A percentile compares a stretch with the other conserved stretches of the same genome.
phyloP scores from a whole-genome alignment of 2,113 vertebrate genomes.

The Bujurquina vittata region DNA sequence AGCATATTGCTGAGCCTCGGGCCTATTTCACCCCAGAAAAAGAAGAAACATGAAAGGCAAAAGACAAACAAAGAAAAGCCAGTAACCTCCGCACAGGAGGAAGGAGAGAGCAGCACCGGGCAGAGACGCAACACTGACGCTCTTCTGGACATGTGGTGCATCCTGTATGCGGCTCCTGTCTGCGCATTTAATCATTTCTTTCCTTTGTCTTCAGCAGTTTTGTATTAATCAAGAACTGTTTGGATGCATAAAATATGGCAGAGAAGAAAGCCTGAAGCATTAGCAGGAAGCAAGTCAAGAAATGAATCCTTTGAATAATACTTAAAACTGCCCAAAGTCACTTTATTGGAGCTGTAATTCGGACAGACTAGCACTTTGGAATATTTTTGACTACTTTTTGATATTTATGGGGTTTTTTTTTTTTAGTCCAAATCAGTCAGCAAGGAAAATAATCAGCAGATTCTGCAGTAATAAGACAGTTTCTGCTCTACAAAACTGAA shows the following conservation, averaged over 20 bases:
- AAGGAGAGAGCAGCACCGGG: background rate
- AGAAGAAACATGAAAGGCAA: conserved; percentile 7
- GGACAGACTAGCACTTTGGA: background rate
- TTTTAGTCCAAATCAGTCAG: too few relatives aligned
- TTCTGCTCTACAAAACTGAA: too few relatives aligned
- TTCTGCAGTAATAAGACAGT: background rate
- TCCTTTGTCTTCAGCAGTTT: background rate
- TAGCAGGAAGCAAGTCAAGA: background rate
- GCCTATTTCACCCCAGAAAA: conserved; percentile 37
- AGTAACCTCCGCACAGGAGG: background rate
- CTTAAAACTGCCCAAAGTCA: too few relatives aligned
- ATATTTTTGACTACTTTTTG: background rate
- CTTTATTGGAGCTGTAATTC: background rate
- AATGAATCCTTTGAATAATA: too few relatives aligned
- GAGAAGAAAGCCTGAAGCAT: background rate
- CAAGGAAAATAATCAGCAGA: background rate
- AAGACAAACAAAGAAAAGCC: conserved; percentile 41
- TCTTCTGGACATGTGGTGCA: background rate
- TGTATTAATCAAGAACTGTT: background rate
- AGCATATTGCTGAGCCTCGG: conserved; percentile 55
- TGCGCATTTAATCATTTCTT: background rate
- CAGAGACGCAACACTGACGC: background rate
- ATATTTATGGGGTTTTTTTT: too few relatives aligned
- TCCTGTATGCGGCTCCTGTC: background rate
- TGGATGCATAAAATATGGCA: background rate